Evolutionary conservation across 1,140 invertebrate species (phyloP).

Genomic region (Dendrolimus kikuchii): DNA sequence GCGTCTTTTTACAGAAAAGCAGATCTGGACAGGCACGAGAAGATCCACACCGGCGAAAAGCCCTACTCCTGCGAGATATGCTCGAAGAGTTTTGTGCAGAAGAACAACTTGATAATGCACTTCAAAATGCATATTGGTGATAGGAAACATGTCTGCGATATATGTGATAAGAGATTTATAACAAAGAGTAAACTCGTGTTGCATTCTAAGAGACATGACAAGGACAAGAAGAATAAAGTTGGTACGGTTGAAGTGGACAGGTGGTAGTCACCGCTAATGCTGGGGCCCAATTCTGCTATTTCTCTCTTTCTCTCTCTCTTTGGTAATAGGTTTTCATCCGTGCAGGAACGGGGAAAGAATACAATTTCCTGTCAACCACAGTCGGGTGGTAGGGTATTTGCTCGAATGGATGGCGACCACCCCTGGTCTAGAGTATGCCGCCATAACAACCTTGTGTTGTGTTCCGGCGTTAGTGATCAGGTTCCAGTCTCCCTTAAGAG

Average conservation of each 20-base stretch:
- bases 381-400: too few relatives aligned
- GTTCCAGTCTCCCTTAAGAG: too few relatives aligned
- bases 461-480: too few relatives aligned
- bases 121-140: constrained; percentile 53
- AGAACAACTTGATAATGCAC: constrained; percentile 58
- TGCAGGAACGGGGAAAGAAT: too few relatives aligned
- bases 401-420: too few relatives aligned
- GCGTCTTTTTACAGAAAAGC: constrained; percentile 52
- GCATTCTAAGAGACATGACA: constrained; percentile 54
- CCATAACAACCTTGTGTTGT: too few relatives aligned
- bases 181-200: constrained; percentile 45
- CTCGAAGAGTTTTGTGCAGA: constrained; percentile 52
- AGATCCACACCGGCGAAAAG: constrained; percentile 47
- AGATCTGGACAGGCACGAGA: constrained; percentile 50
- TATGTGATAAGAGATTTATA: constrained; percentile 48
- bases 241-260: neutral
- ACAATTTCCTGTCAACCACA: too few relatives aligned
- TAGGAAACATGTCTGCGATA: constrained; percentile 34
- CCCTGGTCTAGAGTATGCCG: too few relatives aligned
- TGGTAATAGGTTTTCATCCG: too few relatives aligned
- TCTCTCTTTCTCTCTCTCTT: too few relatives aligned
- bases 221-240: constrained; percentile 28
- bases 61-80: constrained; percentile 51
- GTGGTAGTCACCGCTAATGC: too few relatives aligned
- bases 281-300: too few relatives aligned